phyloP scores from a whole-genome alignment of 2,113 vertebrate genomes.

The Odobenus rosmarus region DNA sequence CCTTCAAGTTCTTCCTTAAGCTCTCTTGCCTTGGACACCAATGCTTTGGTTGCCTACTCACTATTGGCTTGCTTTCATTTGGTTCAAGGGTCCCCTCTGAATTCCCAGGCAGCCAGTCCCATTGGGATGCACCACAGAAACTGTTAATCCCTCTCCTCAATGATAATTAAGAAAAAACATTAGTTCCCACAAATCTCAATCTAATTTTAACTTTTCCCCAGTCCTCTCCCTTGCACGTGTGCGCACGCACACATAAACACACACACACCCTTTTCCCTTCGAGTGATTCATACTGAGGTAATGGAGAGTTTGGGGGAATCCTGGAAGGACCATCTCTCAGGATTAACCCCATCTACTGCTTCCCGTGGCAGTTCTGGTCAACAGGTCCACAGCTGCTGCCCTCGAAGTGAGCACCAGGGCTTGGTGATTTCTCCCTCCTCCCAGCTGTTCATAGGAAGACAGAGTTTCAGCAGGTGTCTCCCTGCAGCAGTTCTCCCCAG shows the following conservation, averaged over 20 bases:
- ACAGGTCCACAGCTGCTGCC: neutral
- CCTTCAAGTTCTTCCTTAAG: neutral
- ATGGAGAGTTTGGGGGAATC: neutral
- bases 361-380: neutral
- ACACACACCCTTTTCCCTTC: neutral
- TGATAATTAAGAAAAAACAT: neutral
- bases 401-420: neutral
- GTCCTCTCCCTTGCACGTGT: neutral
- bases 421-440: slow-evolving; percentile 15
- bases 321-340: neutral
- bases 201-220: slow-evolving; percentile 53
- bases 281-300: neutral
- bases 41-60: neutral
- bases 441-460: neutral
- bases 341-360: neutral
- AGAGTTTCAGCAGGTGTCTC: neutral
- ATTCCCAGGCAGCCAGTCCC: neutral
- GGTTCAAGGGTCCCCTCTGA: neutral
- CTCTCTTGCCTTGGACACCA: neutral
- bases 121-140: neutral
- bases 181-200: slow-evolving; percentile 43
- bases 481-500: neutral
- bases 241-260: neutral
- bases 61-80: neutral
- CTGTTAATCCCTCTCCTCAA: neutral